phyloP scores from a whole-genome alignment of 1,140 invertebrate species.

The Babylonia areolata region DNA sequence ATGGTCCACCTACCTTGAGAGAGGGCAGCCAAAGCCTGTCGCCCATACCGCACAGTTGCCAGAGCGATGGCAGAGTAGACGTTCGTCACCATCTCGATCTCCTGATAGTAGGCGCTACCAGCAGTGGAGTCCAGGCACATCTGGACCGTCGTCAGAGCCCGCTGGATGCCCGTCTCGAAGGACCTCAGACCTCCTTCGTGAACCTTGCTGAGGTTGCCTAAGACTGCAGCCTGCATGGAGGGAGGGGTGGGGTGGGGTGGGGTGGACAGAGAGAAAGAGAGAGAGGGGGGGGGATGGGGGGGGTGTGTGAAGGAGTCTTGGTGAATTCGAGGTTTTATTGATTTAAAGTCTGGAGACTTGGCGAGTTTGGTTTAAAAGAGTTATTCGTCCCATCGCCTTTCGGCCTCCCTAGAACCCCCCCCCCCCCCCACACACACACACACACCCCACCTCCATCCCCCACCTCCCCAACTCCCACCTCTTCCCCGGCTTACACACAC shows the following conservation, averaged over 20 bases:
- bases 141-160: neutral
- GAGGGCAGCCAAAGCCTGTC: neutral
- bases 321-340: neutral
- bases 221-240: neutral
- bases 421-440: too few relatives aligned
- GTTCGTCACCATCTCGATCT: neutral
- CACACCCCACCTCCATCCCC: too few relatives aligned
- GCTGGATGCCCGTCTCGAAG: neutral
- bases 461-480: too few relatives aligned
- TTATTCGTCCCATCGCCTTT: too few relatives aligned
- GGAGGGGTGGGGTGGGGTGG: neutral
- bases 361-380: too few relatives aligned
- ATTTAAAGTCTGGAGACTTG: too few relatives aligned
- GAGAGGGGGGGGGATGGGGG: neutral
- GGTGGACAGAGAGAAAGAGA: neutral
- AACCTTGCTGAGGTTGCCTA: neutral
- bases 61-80: neutral
- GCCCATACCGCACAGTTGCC: neutral
- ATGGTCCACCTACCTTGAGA: neutral
- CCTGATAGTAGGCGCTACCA: neutral
- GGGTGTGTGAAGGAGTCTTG: neutral
- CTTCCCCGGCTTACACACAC: too few relatives aligned
- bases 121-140: neutral
- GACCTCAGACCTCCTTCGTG: neutral
- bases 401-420: too few relatives aligned